phyloP scores from a whole-genome alignment of 2,888 invertebrate genomes.

The Serripes groenlandicus region DNA sequence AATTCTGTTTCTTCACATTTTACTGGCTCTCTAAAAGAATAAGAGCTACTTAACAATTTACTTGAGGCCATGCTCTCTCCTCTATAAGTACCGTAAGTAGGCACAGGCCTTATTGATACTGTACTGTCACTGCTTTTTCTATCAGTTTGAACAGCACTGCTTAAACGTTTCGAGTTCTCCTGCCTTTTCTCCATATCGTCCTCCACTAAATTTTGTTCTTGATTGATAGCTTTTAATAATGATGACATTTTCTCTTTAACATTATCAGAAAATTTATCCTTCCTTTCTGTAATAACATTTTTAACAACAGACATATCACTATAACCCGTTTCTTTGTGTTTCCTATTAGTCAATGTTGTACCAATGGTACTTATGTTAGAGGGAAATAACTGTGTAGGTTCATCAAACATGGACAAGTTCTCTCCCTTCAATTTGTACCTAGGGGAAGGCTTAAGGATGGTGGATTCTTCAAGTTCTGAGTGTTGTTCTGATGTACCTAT shows the following conservation, averaged over 20 bases:
- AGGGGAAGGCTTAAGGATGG: slow-evolving; percentile 48
- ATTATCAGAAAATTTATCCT: slow-evolving; percentile 50
- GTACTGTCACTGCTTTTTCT: background rate
- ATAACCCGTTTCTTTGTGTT: background rate
- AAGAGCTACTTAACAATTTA: no score
- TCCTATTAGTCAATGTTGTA: background rate
- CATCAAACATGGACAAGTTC: slow-evolving; percentile 5
- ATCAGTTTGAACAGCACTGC: background rate
- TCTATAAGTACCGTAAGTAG: slow-evolving; percentile 13
- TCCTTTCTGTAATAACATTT: slow-evolving; percentile 31
- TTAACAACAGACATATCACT: slow-evolving; percentile 42
- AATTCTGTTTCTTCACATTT: background rate
- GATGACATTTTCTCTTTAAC: slow-evolving; percentile 58
- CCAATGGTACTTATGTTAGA: background rate
- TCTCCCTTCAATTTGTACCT: slow-evolving; percentile 18
- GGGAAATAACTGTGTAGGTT: slow-evolving; percentile 1
- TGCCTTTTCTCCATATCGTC: slow-evolving; percentile 49
- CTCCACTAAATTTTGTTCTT: slow-evolving; percentile 57
- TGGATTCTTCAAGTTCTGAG: slow-evolving; percentile 26
- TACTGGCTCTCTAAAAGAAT: no score
- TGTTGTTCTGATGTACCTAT: slow-evolving; percentile 65
- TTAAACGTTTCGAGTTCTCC: background rate
- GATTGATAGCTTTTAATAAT: slow-evolving; percentile 53
- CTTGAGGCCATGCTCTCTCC: no score
- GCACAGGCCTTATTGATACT: slow-evolving; percentile 6